A percentile compares a stretch with the other conserved stretches of the same genome.
These are phyloP conservation scores for Mantis religiosa DNA, from an alignment of 2,888 invertebrate genomes.

Conservation along the genomic window DNA sequence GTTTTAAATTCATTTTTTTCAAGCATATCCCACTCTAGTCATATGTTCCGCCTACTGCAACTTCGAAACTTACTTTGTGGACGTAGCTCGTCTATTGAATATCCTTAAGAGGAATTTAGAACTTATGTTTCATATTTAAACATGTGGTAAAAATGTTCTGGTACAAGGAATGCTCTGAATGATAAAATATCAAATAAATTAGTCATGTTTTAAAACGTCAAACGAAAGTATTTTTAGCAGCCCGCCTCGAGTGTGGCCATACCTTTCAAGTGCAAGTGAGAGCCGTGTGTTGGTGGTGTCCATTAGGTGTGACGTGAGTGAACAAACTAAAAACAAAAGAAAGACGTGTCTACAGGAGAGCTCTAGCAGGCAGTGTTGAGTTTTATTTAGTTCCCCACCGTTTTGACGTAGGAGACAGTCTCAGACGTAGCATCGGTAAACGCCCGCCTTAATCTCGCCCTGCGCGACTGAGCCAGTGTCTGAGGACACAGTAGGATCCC, in stretches of 20 bases:
- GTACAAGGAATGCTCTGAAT: too few species aligned
- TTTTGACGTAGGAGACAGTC: conserved; percentile 83
- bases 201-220: too few species aligned
- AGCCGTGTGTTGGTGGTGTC: not conserved
- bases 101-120: too few species aligned
- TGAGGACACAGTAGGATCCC: conserved; percentile 86
- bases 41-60: too few species aligned
- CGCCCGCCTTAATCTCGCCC: conserved; percentile 79
- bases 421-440: conserved; percentile 86
- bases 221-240: not conserved
- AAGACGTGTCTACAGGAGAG: not conserved
- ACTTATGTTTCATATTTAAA: too few species aligned
- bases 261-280: not conserved
- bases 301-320: not conserved
- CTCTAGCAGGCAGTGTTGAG: not conserved
- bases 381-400: conserved; percentile 55
- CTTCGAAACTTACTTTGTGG: too few species aligned
- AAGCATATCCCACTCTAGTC: too few species aligned
- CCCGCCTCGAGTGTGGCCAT: not conserved
- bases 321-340: conserved; percentile 9
- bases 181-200: too few species aligned
- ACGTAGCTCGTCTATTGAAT: too few species aligned
- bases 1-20: too few species aligned
- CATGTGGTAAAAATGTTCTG: too few species aligned
- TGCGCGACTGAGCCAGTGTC: conserved; percentile 83